A percentile compares a stretch with the other conserved stretches of the same genome.
Conservation (phyloP, 2,797 vertebrate species). For the Echeneis naucrates region DNA sequence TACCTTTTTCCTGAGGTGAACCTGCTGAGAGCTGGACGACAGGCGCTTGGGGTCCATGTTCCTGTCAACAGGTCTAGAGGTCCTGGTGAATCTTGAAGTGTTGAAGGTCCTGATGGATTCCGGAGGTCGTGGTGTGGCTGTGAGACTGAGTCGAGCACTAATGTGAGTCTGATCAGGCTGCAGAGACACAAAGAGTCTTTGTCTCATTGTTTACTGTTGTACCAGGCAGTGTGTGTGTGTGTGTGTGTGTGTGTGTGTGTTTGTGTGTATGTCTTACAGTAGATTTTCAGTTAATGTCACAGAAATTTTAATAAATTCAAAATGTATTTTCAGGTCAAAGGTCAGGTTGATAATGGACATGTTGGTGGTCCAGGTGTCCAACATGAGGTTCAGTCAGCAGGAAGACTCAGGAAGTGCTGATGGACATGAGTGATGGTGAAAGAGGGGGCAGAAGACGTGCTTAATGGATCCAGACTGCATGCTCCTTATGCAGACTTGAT, state of each 20-base stretch:
- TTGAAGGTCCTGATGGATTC: not conserved
- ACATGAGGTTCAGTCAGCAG: too few species aligned
- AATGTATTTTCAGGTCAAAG: not conserved
- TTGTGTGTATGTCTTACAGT: not conserved
- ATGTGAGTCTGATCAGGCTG: conserved; percentile 58
- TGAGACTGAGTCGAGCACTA: conserved; percentile 63
- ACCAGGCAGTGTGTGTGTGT: conserved; percentile 75
- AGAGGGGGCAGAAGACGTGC: too few species aligned
- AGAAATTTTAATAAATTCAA: not conserved
- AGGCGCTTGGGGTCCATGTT: conserved; percentile 77
- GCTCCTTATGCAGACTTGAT: too few species aligned
- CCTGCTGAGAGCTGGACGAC: conserved; percentile 66
- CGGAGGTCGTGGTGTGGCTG: conserved; percentile 36
- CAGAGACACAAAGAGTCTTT: conserved; percentile 75
- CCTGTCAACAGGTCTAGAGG: not conserved
- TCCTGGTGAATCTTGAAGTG: not conserved
- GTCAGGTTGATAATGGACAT: not conserved
- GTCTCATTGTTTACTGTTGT: conserved; percentile 86
- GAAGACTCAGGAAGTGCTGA: too few species aligned
- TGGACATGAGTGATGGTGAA: too few species aligned
- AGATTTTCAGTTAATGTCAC: not conserved
- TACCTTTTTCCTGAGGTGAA: conserved; percentile 75
- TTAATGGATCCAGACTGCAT: too few species aligned
- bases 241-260: conserved; percentile 12
- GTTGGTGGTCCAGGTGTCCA: not conserved